These are phyloP conservation scores for Lycocorax pyrrhopterus DNA, from an alignment of 2,113 vertebrate genomes.

Conservation along the genomic window DNA sequence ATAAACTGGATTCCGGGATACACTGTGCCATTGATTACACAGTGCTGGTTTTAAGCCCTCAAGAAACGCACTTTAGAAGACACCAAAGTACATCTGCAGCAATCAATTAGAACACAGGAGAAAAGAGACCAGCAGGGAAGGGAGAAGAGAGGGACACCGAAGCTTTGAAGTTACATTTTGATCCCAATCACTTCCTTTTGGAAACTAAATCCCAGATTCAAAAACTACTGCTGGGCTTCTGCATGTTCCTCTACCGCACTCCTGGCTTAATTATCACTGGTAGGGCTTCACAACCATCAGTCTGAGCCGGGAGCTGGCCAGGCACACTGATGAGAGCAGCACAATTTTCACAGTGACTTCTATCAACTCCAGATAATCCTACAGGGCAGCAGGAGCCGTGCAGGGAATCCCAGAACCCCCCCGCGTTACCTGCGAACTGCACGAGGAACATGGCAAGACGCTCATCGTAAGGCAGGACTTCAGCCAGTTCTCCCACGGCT, in stretches of 20 bases:
- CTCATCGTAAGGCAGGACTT: conserved; percentile 12
- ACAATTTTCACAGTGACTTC: not conserved
- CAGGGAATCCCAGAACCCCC: not conserved
- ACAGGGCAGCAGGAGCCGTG: not conserved
- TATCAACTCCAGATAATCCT: not conserved
- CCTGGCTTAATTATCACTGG: fast-evolving
- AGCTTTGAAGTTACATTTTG: not conserved
- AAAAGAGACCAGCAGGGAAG: not conserved
- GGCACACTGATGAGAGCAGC: not conserved
- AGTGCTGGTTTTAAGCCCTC: not conserved
- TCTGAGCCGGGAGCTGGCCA: not conserved
- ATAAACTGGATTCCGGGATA: not conserved
- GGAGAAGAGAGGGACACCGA: fast-evolving
- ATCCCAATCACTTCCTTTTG: not conserved
- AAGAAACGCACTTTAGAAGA: not conserved
- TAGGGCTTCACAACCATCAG: not conserved
- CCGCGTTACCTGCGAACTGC: conserved; percentile 57
- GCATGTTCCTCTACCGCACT: fast-evolving
- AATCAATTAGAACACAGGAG: not conserved
- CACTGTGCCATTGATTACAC: not conserved
- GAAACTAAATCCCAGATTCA: not conserved
- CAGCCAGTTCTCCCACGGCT: conserved; percentile 3
- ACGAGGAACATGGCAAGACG: conserved; percentile 69
- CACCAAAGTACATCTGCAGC: not conserved
- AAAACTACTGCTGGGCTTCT: not conserved